phyloP scores from a whole-genome alignment of 2,113 vertebrate genomes.

The Pomatorhinus ruficollis region DNA sequence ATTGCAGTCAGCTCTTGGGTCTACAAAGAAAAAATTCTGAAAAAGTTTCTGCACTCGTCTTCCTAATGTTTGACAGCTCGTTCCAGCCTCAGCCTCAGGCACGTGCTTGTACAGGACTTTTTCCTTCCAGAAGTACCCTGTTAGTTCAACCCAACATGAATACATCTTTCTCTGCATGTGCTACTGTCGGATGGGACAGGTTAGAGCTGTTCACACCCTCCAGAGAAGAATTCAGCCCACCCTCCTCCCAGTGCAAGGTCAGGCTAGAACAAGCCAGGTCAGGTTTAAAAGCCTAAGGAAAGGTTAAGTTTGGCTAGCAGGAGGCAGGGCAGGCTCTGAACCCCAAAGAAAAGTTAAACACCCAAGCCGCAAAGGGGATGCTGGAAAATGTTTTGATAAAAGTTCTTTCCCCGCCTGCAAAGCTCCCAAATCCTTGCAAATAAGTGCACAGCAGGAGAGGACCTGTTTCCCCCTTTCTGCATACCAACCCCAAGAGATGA shows the following conservation, averaged over 20 bases:
- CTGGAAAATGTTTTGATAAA: neutral
- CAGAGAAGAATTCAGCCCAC: neutral
- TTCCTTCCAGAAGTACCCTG: neutral
- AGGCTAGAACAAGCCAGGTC: neutral
- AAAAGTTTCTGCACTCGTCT: neutral
- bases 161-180: rapidly evolving
- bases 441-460: neutral
- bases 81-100: neutral
- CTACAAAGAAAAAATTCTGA: neutral
- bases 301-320: neutral
- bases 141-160: neutral
- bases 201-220: neutral
- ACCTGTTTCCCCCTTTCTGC: neutral
- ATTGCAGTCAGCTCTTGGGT: neutral
- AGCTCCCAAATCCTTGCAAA: neutral
- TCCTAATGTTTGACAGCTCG: rapidly evolving
- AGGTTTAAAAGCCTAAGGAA: neutral
- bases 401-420: neutral
- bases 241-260: neutral
- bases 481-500: rapidly evolving
- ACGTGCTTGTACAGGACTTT: rapidly evolving
- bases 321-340: neutral
- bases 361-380: neutral
- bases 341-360: neutral
- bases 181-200: rapidly evolving